Evolutionary conservation across 2,888 invertebrate species (phyloP).

Genomic region (Acanthosoma haemorrhoidale): DNA sequence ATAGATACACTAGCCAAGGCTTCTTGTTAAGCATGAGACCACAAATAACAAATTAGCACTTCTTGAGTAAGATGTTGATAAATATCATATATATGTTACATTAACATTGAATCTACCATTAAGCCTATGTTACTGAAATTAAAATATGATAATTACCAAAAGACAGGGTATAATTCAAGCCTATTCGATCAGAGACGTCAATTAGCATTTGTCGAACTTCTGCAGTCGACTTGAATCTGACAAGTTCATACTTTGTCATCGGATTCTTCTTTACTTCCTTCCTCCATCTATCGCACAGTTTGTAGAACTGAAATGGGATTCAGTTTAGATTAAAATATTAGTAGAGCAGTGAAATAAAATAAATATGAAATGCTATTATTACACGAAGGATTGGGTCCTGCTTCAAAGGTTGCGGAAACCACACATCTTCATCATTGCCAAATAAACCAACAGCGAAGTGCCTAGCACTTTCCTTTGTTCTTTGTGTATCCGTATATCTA

Average conservation of each 20-base stretch:
- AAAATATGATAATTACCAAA: constrained; percentile 49
- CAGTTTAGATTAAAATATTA: too few relatives aligned
- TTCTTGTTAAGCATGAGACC: too few relatives aligned
- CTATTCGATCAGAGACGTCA: constrained; percentile 56
- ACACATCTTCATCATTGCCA: constrained; percentile 57
- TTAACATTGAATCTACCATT: too few relatives aligned
- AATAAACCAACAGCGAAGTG: constrained; percentile 71
- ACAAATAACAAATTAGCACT: too few relatives aligned
- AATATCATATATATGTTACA: too few relatives aligned
- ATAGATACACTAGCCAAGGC: too few relatives aligned
- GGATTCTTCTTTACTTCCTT: constrained; percentile 64
- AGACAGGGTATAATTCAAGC: constrained; percentile 52
- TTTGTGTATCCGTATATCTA: constrained; percentile 69
- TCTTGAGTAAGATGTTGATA: too few relatives aligned
- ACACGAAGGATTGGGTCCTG: constrained; percentile 65
- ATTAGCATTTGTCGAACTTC: constrained; percentile 56
- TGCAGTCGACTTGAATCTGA: constrained; percentile 52
- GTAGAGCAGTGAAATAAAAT: too few relatives aligned
- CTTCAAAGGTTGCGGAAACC: constrained; percentile 59
- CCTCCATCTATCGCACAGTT: constrained; percentile 66
- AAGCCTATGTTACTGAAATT: too few relatives aligned
- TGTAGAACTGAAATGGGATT: constrained; percentile 70
- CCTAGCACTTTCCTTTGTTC: constrained; percentile 68
- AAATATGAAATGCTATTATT: constrained; percentile 44
- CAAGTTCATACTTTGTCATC: constrained; percentile 54